Evolutionary conservation across 2,888 invertebrate genomes (phyloP), one percentile per base, ranked within the genome.

Genomic region (Leucophenga montana): DNA sequence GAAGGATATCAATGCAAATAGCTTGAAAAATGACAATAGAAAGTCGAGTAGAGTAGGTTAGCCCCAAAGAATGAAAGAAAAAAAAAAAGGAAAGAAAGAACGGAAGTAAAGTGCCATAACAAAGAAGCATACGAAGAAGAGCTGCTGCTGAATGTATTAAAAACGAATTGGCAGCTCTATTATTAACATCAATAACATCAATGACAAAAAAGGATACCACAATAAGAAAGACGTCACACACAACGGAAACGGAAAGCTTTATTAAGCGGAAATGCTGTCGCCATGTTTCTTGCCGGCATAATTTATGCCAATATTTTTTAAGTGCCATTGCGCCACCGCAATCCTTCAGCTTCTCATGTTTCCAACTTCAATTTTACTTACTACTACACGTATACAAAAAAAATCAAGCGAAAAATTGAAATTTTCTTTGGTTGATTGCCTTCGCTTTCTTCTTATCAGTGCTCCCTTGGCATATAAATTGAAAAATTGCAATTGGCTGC

Each of bases 251-350:
- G 85, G 84, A 85, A 84, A 82, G 83, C 82, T 83, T 79, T 84
- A 80, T 85, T 83, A 84, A 84, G 85, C 85, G 85, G 84, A 84
- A 84, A 83, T 79, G 80, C 84, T 84, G 27, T 83, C 84, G 84
- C 78, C 81, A 81, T 83, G 79, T 78, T 81, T 79, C 81, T 82
- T 76, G 77, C 76, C 73, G 68, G 70, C 73, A 84, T 85, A 85
- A 85, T 85, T 85, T 85, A 85, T 85, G 84, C 84, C 85, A 85
- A 85, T 85, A 85, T 85, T 84, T 85, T 77, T 77, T 79, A 82
- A 78, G 77, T 77, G 67, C n/a, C 59, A 69, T 27, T 18, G 2
- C 56, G 67, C 9, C 59, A 69, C 56, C 56, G 2, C 56, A 56
- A 20, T 54, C 18, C 13, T 22, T 27, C 56, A 27, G 20, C 56